These are phyloP conservation scores for Agonopterix alstromeriana DNA, from an alignment of 2,888 invertebrate genomes.

Conservation along the genomic window DNA sequence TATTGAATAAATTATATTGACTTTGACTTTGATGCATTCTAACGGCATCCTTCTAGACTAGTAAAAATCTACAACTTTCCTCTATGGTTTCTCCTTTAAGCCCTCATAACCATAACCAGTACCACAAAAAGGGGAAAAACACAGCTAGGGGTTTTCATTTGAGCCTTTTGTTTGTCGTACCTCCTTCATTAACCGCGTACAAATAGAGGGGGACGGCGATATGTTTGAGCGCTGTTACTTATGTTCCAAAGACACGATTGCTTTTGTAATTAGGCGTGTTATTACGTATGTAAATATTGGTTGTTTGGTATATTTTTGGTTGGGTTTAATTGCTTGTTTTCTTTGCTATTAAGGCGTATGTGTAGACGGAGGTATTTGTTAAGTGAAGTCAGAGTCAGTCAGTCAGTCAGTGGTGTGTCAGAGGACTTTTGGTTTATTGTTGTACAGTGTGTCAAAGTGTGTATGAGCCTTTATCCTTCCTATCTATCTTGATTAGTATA, in stretches of 20 bases:
- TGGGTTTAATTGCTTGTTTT: not conserved
- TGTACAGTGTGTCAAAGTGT: too few relatives aligned
- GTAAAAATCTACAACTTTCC: not conserved
- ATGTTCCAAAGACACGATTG: not conserved
- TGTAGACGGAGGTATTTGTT: too few relatives aligned
- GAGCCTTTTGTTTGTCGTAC: slow-evolving; percentile 25
- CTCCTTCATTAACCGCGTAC: slow-evolving; percentile 29
- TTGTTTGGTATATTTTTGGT: not conserved
- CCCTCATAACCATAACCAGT: slow-evolving; percentile 17
- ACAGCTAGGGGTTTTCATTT: slow-evolving; percentile 28
- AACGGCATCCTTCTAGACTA: too few relatives aligned
- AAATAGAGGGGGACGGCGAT: slow-evolving; percentile 18
- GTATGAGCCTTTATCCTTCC: too few relatives aligned
- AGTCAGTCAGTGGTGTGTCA: too few relatives aligned
- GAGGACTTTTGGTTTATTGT: too few relatives aligned
- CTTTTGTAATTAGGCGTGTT: not conserved
- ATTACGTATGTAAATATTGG: not conserved
- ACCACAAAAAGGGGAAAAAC: slow-evolving; percentile 16
- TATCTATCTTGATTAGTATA: too few relatives aligned
- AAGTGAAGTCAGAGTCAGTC: too few relatives aligned
- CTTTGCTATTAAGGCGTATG: not conserved
- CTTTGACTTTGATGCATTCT: too few relatives aligned
- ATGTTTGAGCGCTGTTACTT: slow-evolving; percentile 15
- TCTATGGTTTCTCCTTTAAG: not conserved
- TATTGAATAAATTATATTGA: too few relatives aligned